Conservation (phyloP, 1,140 invertebrate species). For the Pseudachorutes palmiensis region DNA sequence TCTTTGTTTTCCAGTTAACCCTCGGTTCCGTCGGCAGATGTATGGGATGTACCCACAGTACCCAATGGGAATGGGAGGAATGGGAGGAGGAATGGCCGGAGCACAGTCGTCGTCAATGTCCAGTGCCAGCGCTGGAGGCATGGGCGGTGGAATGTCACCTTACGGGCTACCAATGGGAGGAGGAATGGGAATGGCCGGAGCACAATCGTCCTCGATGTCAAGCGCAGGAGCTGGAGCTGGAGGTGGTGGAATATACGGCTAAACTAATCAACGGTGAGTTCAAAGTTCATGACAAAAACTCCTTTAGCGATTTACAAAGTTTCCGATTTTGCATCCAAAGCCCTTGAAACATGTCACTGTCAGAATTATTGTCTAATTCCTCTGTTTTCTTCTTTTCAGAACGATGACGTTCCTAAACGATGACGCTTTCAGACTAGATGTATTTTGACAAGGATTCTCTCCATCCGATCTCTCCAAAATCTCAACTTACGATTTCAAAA, state of each 20-base stretch:
- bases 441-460: too few relatives aligned
- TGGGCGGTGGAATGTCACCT: background rate
- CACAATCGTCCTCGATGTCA: background rate
- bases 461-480: too few relatives aligned
- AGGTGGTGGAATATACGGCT: background rate
- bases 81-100: background rate
- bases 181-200: background rate
- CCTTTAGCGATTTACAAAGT: too few relatives aligned
- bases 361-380: too few relatives aligned
- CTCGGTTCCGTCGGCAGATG: background rate
- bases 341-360: too few relatives aligned
- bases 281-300: too few relatives aligned
- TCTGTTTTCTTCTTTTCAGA: too few relatives aligned
- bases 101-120: background rate
- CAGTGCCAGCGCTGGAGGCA: background rate
- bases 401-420: too few relatives aligned
- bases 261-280: too few relatives aligned
- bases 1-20: conserved; percentile 3
- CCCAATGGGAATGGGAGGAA: background rate
- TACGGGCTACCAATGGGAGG: background rate
- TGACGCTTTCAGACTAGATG: too few relatives aligned
- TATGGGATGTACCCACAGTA: background rate
- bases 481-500: too few relatives aligned
- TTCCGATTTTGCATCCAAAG: too few relatives aligned
- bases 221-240: background rate